These are phyloP conservation scores for Sarcophaga carnaria DNA, from an alignment of 2,888 invertebrate genomes.

Conservation along the genomic window DNA sequence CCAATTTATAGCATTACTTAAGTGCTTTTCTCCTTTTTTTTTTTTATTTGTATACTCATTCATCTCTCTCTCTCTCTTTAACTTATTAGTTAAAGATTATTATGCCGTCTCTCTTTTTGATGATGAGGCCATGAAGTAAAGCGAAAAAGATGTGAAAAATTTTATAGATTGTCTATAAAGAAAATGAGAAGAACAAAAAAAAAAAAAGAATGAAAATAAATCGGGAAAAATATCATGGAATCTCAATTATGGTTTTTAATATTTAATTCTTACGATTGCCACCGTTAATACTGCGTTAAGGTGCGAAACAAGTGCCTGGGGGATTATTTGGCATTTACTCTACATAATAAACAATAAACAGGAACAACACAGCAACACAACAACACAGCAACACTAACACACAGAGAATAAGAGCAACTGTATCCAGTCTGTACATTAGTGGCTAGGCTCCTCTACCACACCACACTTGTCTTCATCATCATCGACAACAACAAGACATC, in stretches of 20 bases:
- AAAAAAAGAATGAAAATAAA: conserved; percentile 18
- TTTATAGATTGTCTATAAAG: not conserved
- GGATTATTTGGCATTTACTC: conserved; percentile 71
- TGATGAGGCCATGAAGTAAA: not conserved
- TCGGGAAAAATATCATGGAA: conserved; percentile 49
- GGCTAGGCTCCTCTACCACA: not conserved
- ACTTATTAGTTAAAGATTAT: not conserved
- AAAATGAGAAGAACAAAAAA: conserved; percentile 9
- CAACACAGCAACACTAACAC: too few relatives aligned
- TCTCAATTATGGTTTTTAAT: conserved; percentile 72
- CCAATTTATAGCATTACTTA: conserved; percentile 49
- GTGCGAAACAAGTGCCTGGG: conserved; percentile 76
- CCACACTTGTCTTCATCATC: not conserved
- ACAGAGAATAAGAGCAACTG: conserved; percentile 17
- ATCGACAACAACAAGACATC: not conserved
- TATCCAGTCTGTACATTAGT: not conserved
- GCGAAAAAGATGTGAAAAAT: not conserved
- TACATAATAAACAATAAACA: conserved; percentile 60
- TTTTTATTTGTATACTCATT: not conserved
- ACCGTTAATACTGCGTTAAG: conserved; percentile 73
- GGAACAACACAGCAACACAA: conserved; percentile 20
- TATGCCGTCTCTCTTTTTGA: conserved; percentile 1
- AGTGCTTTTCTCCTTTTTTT: conserved; percentile 4
- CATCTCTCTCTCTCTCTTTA: not conserved
- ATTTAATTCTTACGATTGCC: conserved; percentile 72